phyloP scores from a whole-genome alignment of 2,888 invertebrate species.

The Selenia dentaria region DNA sequence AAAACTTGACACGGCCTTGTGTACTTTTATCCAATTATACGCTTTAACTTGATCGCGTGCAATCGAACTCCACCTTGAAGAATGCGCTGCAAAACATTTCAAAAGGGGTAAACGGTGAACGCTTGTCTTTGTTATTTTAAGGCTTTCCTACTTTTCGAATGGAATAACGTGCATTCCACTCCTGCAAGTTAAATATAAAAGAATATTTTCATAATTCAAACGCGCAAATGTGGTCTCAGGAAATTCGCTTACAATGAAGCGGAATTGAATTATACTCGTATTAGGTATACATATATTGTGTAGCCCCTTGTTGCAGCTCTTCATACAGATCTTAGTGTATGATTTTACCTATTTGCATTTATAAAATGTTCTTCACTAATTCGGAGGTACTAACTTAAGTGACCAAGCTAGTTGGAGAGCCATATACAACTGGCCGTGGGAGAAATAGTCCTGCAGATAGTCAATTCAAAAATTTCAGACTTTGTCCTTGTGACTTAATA shows the following conservation, averaged over 20 bases:
- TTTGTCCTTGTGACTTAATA: no score
- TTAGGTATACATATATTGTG: no score
- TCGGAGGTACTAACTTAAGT: no score
- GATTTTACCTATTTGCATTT: no score
- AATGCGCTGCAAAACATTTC: constrained; percentile 21
- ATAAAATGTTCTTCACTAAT: no score
- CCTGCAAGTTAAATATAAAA: background rate
- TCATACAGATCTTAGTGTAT: no score
- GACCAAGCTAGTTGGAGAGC: no score
- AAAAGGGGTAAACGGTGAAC: constrained; percentile 1
- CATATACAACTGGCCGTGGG: no score
- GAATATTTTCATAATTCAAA: background rate
- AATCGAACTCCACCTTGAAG: background rate
- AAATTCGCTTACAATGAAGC: background rate
- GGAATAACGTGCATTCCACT: background rate
- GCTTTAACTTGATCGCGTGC: background rate
- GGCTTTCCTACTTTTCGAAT: background rate
- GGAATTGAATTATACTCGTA: background rate
- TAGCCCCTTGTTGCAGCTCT: no score
- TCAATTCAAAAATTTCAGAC: no score
- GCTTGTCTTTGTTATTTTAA: constrained; percentile 2
- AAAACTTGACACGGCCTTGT: no score
- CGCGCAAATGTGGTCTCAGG: background rate
- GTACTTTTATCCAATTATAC: background rate
- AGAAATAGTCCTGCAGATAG: no score